phyloP scores from a whole-genome alignment of 2,113 vertebrate species.

The Mustela lutreola region DNA sequence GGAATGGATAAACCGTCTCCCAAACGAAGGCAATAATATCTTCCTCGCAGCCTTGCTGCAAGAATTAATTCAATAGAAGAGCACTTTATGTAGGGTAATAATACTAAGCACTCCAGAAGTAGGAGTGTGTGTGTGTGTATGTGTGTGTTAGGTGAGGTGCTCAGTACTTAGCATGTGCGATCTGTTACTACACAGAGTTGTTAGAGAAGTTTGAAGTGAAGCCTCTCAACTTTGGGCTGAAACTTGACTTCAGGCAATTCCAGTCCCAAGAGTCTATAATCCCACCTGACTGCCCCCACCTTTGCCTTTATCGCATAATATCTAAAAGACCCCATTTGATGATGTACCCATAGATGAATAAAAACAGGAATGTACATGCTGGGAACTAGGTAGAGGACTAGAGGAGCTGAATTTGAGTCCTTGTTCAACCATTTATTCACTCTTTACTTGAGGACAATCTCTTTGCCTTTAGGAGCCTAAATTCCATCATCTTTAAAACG shows the following conservation, averaged over 20 bases:
- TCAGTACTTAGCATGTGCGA: neutral
- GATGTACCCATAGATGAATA: neutral
- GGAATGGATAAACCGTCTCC: neutral
- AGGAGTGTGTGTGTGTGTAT: rapidly evolving
- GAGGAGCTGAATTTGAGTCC: neutral
- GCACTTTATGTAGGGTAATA: neutral
- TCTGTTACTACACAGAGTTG: neutral
- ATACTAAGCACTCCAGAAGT: neutral
- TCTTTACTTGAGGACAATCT: neutral
- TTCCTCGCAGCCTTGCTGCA: neutral
- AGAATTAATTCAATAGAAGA: neutral
- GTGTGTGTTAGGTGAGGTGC: neutral
- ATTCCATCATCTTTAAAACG: neutral
- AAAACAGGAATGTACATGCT: too few species aligned
- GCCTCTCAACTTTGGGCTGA: neutral
- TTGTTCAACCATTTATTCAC: neutral
- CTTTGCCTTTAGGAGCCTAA: neutral
- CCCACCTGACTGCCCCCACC: neutral
- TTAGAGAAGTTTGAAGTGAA: constrained; percentile 15
- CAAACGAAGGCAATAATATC: neutral
- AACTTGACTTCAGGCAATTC: neutral
- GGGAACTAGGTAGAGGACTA: neutral
- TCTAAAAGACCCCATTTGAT: neutral
- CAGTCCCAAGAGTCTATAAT: neutral
- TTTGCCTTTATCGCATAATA: neutral